phyloP scores from a whole-genome alignment of 2,797 vertebrate species.

The Knipowitschia caucasica region DNA sequence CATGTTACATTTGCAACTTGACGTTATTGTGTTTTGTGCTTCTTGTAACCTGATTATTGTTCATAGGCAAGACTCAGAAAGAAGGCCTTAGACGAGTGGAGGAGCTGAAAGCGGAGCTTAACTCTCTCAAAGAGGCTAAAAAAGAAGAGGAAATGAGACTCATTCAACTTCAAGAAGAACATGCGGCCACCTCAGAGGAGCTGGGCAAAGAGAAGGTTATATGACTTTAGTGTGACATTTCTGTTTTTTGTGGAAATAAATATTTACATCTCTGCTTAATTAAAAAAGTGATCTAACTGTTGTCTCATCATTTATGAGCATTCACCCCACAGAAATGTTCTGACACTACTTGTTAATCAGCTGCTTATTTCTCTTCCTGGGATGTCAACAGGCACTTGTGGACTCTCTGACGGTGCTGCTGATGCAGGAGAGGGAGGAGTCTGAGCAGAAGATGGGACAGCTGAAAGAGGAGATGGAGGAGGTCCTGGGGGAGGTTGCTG shows the following conservation, averaged over 20 bases:
- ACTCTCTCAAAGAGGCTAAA: conserved; percentile 69
- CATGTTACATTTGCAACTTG: too few species aligned
- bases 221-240: background rate
- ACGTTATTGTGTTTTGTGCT: too few species aligned
- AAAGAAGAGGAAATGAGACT: conserved; percentile 59
- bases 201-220: conserved; percentile 83
- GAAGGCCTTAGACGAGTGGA: conserved; percentile 68
- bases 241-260: too few species aligned
- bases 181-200: conserved; percentile 59
- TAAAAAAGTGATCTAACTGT: too few species aligned
- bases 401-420: conserved; percentile 74
- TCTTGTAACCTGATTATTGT: background rate
- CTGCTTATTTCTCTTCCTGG: background rate
- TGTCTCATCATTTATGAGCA: too few species aligned
- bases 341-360: too few species aligned
- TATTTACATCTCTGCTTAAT: too few species aligned
- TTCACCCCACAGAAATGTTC: too few species aligned
- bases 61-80: conserved; percentile 73
- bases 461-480: conserved; percentile 82
- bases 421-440: conserved; percentile 74
- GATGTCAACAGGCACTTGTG: conserved; percentile 75
- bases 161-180: conserved; percentile 73
- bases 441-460: conserved; percentile 76
- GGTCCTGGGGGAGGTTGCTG: conserved; percentile 81
- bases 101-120: conserved; percentile 75